Evolutionary conservation across 2,797 vertebrate genomes (phyloP), one percentile per base, ranked within the genome.

Genomic region (Myotis pilosus): DNA sequence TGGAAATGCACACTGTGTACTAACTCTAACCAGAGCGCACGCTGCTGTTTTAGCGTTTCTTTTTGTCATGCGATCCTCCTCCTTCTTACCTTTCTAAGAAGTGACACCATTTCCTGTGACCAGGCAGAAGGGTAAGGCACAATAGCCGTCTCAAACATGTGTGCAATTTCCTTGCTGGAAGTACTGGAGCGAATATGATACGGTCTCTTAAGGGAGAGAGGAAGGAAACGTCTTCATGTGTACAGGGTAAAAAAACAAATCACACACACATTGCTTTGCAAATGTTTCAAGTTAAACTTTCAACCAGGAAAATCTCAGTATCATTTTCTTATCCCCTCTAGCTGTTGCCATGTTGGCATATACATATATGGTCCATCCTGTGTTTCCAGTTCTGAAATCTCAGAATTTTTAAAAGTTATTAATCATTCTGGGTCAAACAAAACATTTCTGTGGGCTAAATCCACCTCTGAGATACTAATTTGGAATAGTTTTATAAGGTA

Each of bases 121-220:
- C 99, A 99, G 3, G 98, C 97, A 2, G 98, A 98, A 2, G 99
- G 99, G 97, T 99, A 99, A 94, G 98, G 98, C 83, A 99, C 99
- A 2, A 98, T 97, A 1, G 99, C 98, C 0, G 99, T 99, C 98
- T 97, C 98, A 95, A 99, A 99, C 91, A 99, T 97, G 47, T 98
- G 98, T 28, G 98, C 98, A 5, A 99, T 99, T 95, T 99, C 99
- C 36, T 98, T 98, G 44, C 99, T 84, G 8, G 99, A 98, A 8
- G 98, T 98, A 72, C 95, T 99, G 97, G 99, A 99, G 95, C 99
- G 98, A 98, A 99, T 99, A 62, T 99, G 99, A 47, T 99, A 99
- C 0, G 99, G 99, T 96, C 99, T 99, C 99, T 99, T 98, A 91
- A 94, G 95, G 86, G 95, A 80, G 0, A 22, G 55, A 97, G 92